These are phyloP conservation scores for Diabrotica virgifera DNA, from an alignment of 1,140 invertebrate species.

Conservation along the genomic window DNA sequence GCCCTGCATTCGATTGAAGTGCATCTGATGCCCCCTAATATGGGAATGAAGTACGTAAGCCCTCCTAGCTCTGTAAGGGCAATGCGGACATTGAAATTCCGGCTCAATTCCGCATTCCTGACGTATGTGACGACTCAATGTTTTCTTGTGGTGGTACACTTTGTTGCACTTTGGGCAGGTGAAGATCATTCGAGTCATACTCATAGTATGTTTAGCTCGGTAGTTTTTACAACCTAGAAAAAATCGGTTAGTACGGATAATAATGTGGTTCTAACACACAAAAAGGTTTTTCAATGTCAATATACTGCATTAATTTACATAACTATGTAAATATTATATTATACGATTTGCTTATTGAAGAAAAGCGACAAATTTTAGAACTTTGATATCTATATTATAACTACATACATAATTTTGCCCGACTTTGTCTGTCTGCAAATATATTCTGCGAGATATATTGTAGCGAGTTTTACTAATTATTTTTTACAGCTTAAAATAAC, in stretches of 20 bases:
- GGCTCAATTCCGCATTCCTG: slow-evolving; percentile 58
- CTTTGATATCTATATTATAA: too few relatives aligned
- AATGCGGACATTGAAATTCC: slow-evolving; percentile 54
- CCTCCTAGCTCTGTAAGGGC: slow-evolving; percentile 42
- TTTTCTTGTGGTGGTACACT: slow-evolving; percentile 55
- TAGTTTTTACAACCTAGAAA: not conserved
- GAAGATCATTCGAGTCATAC: slow-evolving; percentile 11
- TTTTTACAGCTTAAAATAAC: too few relatives aligned
- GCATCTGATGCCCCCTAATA: slow-evolving; percentile 38
- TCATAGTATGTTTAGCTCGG: not conserved
- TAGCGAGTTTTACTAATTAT: too few relatives aligned
- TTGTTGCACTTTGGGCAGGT: slow-evolving; percentile 57
- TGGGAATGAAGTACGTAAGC: slow-evolving; percentile 41
- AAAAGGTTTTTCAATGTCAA: too few relatives aligned
- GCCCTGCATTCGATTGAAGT: slow-evolving; percentile 21
- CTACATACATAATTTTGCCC: too few relatives aligned
- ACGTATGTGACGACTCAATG: slow-evolving; percentile 55
- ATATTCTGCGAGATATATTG: too few relatives aligned
- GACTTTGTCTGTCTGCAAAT: too few relatives aligned
- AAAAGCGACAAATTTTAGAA: too few relatives aligned
- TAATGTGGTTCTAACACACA: too few relatives aligned
- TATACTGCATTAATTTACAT: too few relatives aligned
- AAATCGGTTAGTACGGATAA: not conserved
- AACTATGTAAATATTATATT: too few relatives aligned
- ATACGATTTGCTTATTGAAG: too few relatives aligned